These are phyloP conservation scores for Uromys caudimaculatus DNA, from an alignment of 2,797 vertebrate genomes.

Conservation along the genomic window DNA sequence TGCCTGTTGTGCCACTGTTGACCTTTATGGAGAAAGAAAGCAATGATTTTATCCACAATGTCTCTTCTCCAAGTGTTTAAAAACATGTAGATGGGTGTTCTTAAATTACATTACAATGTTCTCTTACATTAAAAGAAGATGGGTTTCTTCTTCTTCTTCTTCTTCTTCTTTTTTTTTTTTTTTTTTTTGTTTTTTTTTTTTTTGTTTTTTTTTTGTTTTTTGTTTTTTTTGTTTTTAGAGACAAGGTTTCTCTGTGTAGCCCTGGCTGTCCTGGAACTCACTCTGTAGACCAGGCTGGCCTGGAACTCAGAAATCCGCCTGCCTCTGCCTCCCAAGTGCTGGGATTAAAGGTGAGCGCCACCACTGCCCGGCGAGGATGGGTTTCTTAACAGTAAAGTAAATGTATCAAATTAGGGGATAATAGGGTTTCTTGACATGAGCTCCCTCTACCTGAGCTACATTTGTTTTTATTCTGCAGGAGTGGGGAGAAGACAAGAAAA, in stretches of 20 bases:
- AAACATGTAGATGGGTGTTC: neutral
- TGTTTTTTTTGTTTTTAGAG: too few species aligned
- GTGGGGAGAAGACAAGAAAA: neutral
- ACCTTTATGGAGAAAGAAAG: conserved; percentile 44
- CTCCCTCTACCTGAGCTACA: neutral
- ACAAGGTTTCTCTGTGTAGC: too few species aligned
- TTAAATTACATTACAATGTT: neutral
- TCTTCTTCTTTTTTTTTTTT: too few species aligned
- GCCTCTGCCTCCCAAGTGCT: too few species aligned
- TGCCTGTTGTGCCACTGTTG: neutral
- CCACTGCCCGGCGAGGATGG: too few species aligned
- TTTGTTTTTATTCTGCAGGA: neutral
- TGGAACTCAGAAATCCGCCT: too few species aligned
- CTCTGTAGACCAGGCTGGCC: too few species aligned
- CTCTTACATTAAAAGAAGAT: neutral
- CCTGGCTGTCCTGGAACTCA: too few species aligned
- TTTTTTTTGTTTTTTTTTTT: too few species aligned
- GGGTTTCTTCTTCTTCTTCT: too few species aligned
- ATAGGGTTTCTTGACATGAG: neutral
- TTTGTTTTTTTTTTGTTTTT: too few species aligned
- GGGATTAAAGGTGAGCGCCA: too few species aligned
- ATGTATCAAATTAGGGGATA: neutral
- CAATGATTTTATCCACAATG: neutral
- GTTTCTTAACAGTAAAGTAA: neutral
- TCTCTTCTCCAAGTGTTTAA: conserved; percentile 53